Base-by-base conservation (phyloP, 2,888 invertebrate genomes). In the Caenorhabditis wallacei region DNA sequence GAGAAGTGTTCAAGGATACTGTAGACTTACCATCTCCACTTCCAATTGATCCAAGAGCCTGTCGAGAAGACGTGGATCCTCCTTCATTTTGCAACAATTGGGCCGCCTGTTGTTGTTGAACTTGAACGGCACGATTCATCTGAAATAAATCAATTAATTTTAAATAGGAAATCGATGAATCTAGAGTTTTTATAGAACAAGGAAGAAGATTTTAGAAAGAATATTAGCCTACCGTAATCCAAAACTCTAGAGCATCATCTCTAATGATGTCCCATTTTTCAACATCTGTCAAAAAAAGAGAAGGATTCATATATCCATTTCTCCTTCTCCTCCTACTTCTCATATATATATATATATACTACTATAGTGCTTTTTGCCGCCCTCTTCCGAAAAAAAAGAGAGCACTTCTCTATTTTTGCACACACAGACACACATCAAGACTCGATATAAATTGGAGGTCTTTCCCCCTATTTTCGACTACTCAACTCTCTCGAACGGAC, bases 1-100 rank as follows among this genome's bases (percentile, higher is more conserved):
- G 13, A 20, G 8, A 5, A 30, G 30, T n/a, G n/a, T n/a, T 30
- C 30, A 30, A 18, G 20, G 18, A n/a, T n/a, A 26, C n/a, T 0
- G 20, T 1, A 54, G 11, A 37, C 40, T 63, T 63, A 70, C 80
- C 72, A 74, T 80, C 80, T 74, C 68, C 80, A 20, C 74, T 74
- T 43, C 74, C 68, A 37, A 48, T 56, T 0, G 81, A 81, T 53
- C 75, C 81, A 22, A 74, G 54, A 22, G 64, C 20, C 30, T 56
- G 63, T n/a, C 75, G 69, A 26, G 24, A 20, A 18, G 76, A 48
- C 40, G 18, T 3, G 1, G 46, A 40, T 22, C 40, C 40, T 16
- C 4, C 56, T 30, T 5, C 56, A 13, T 61, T 54, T 16, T 48
- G 48, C 35, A 51, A 22, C 22, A 35, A 48, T 48, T 64, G 71